These are phyloP conservation scores for Ranitomeya imitator DNA, from an alignment of 2,113 vertebrate genomes.

Conservation along the genomic window DNA sequence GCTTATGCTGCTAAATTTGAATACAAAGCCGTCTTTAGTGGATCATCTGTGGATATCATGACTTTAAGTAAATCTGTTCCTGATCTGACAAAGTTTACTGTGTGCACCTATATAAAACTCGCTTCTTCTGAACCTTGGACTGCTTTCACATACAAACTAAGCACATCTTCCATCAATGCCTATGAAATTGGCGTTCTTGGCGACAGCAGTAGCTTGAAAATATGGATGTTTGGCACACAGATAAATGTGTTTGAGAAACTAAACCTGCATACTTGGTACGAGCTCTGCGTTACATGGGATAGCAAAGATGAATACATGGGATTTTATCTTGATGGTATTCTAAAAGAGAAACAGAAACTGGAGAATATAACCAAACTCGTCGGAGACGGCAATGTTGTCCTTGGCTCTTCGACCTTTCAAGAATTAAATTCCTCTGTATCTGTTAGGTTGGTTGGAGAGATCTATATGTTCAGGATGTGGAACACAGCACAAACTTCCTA, in stretches of 20 bases:
- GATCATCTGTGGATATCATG: constrained; percentile 63
- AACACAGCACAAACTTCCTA: constrained; percentile 60
- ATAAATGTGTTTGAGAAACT: constrained; percentile 57
- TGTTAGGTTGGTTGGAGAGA: constrained; percentile 66
- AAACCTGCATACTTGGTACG: constrained; percentile 61
- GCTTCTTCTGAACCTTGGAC: constrained; percentile 59
- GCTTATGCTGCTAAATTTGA: constrained; percentile 64
- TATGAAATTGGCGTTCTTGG: constrained; percentile 67
- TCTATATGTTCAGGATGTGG: constrained; percentile 75
- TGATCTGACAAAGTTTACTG: constrained; percentile 65
- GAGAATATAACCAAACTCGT: constrained; percentile 47
- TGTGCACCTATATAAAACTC: constrained; percentile 68
- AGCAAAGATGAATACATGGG: constrained; percentile 59
- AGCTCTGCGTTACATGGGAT: constrained; percentile 68
- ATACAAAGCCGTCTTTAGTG: constrained; percentile 68
- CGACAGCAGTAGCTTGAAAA: constrained; percentile 56
- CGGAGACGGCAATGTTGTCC: constrained; percentile 65
- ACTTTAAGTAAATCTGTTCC: constrained; percentile 63
- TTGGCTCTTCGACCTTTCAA: constrained; percentile 65
- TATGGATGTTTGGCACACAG: constrained; percentile 68
- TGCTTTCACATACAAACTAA: constrained; percentile 65
- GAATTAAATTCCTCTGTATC: neutral
- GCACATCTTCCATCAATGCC: constrained; percentile 44
- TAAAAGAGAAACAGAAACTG: constrained; percentile 30
- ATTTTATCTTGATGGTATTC: constrained; percentile 63